phyloP scores from a whole-genome alignment of 2,888 invertebrate species.

The Drosophila subquinaria region DNA sequence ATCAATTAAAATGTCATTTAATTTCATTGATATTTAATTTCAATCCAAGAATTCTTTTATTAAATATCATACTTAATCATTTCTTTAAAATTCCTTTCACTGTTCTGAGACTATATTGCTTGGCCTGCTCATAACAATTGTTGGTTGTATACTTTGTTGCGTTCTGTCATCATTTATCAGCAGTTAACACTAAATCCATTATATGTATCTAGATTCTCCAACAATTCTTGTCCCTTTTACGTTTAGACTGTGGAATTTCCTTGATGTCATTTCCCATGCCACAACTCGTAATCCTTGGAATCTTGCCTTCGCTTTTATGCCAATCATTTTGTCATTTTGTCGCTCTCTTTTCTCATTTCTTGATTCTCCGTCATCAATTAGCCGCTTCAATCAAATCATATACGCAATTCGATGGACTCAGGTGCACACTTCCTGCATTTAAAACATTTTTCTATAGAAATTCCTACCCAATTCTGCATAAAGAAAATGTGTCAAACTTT shows the following conservation, averaged over 20 bases:
- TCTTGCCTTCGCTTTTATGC: constrained; percentile 22
- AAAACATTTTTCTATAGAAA: neutral
- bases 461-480: constrained; percentile 9
- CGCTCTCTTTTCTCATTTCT: neutral
- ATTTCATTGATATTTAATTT: no score
- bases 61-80: no score
- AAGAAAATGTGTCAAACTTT: constrained; percentile 38
- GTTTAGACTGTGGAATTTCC: neutral
- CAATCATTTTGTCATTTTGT: constrained; percentile 33
- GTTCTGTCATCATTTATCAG: neutral
- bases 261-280: constrained; percentile 7
- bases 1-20: no score
- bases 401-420: constrained; percentile 45
- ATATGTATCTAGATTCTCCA: constrained; percentile 5
- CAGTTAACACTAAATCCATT: constrained; percentile 16
- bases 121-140: neutral
- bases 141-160: neutral
- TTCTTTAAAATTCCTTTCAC: neutral
- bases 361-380: constrained; percentile 44
- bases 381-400: constrained; percentile 7
- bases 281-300: constrained; percentile 31
- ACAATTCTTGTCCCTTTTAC: neutral
- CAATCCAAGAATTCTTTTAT: no score
- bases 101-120: neutral
- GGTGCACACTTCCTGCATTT: constrained; percentile 65